A percentile compares a stretch with the other conserved stretches of the same genome.
phyloP scores from a whole-genome alignment of 1,140 invertebrate genomes.

The Pseudomyrmex concolor region DNA sequence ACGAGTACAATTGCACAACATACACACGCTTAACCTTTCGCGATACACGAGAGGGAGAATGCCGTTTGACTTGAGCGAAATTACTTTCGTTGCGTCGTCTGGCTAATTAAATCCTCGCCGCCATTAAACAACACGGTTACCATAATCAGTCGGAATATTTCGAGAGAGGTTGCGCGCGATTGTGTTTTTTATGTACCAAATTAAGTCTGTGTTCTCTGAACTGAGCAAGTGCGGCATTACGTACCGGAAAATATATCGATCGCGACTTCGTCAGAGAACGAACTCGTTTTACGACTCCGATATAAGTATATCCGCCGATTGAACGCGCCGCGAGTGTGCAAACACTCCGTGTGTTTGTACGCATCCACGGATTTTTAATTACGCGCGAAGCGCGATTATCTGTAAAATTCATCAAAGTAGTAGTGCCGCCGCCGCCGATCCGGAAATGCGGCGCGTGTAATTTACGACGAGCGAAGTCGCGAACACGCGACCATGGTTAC shows the following conservation, averaged over 20 bases:
- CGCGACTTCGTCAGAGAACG: neutral
- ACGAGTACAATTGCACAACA: neutral
- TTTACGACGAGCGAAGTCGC: conserved; percentile 36
- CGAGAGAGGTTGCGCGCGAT: no score
- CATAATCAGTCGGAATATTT: neutral
- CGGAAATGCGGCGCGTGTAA: conserved; percentile 26
- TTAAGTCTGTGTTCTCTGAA: no score
- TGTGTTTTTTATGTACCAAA: no score
- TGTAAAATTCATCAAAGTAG: conserved; percentile 44
- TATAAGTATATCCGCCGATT: neutral
- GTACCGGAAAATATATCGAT: neutral
- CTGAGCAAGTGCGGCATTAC: neutral
- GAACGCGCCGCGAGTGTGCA: no score
- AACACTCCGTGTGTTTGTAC: neutral
- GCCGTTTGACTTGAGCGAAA: neutral
- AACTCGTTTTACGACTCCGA: no score
- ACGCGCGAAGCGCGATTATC: conserved; percentile 29
- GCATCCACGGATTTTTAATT: conserved; percentile 34
- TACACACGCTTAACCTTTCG: conserved; percentile 5
- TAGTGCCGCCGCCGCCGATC: neutral
- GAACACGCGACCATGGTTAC: conserved; percentile 20
- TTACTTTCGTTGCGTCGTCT: neutral
- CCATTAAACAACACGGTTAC: neutral
- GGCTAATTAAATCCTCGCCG: conserved; percentile 14
- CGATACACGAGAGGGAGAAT: no score